These are phyloP conservation scores for Haemorhous mexicanus DNA, from an alignment of 2,113 vertebrate genomes.

Conservation along the genomic window DNA sequence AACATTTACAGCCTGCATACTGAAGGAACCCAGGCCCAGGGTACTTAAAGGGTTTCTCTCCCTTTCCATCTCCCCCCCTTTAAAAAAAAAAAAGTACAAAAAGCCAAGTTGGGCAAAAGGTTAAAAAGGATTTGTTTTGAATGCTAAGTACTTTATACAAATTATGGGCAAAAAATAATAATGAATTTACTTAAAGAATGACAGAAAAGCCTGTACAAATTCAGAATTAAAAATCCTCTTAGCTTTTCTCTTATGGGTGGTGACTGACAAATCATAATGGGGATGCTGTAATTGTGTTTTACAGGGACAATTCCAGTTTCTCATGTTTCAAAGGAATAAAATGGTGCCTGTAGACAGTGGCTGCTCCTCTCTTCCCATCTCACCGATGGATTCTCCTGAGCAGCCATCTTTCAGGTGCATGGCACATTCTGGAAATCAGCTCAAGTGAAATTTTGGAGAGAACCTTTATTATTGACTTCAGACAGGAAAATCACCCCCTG, in stretches of 20 bases:
- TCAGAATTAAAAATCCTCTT: conserved; percentile 14
- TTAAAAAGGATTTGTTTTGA: conserved; percentile 84
- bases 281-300: neutral
- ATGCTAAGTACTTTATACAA: conserved; percentile 72
- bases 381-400: neutral
- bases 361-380: neutral
- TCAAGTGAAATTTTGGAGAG: neutral
- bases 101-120: conserved; percentile 81
- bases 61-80: conserved; percentile 1
- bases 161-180: conserved; percentile 49
- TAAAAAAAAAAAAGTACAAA: conserved; percentile 41
- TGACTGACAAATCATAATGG: neutral
- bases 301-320: neutral
- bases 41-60: conserved; percentile 67
- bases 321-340: neutral
- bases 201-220: conserved; percentile 8
- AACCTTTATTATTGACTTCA: neutral
- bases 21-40: conserved; percentile 86
- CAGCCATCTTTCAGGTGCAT: neutral
- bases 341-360: accelerated
- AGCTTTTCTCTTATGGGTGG: neutral
- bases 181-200: conserved; percentile 6
- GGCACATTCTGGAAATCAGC: neutral
- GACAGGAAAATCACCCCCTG: neutral
- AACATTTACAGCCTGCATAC: conserved; percentile 88